Conservation (phyloP, 2,797 vertebrate species). For the Spinus pinus region DNA sequence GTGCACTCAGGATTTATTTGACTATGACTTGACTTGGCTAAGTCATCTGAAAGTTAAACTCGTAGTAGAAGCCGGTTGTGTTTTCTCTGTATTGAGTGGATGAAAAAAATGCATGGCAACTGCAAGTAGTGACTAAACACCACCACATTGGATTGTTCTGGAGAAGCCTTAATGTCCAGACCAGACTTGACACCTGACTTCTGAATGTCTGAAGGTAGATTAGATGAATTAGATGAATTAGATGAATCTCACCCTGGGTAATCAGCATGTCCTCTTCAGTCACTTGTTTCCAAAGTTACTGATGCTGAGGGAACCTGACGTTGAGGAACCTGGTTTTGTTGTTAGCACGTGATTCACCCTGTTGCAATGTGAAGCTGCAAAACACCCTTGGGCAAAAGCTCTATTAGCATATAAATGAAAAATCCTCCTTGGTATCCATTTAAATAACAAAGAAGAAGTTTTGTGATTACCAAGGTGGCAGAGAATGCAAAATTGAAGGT, state of each 20-base stretch:
- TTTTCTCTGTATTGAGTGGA: neutral
- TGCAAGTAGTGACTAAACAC: neutral
- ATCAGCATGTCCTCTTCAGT: neutral
- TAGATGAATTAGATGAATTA: neutral
- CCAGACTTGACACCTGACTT: neutral
- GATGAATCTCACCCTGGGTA: neutral
- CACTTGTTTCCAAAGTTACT: neutral
- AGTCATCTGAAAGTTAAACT: neutral
- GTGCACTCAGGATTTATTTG: neutral
- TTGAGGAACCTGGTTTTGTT: neutral
- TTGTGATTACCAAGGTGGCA: neutral
- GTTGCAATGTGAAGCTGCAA: neutral
- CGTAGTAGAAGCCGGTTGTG: accelerated
- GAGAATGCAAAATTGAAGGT: neutral
- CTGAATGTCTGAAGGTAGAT: neutral
- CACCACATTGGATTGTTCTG: neutral
- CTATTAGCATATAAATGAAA: neutral
- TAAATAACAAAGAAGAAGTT: neutral
- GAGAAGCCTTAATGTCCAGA: neutral
- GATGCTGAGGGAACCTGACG: neutral
- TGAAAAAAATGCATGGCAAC: neutral
- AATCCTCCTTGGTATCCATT: neutral
- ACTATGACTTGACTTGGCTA: neutral
- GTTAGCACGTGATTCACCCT: neutral
- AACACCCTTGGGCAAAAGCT: neutral